phyloP scores from a whole-genome alignment of 2,888 invertebrate species.

The Dromius quadrimaculatus region DNA sequence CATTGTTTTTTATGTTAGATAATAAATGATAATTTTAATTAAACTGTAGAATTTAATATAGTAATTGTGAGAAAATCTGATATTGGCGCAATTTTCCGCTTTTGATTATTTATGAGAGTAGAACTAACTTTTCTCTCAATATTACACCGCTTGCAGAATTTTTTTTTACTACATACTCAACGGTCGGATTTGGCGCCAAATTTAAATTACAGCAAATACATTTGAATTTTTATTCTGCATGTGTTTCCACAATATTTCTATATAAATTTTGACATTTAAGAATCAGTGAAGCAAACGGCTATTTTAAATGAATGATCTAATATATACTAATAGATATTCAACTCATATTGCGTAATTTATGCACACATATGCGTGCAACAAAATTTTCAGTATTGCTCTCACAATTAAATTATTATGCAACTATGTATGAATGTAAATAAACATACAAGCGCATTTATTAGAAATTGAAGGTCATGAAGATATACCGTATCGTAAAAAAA shows the following conservation, averaged over 20 bases:
- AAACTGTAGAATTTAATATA: slow-evolving; percentile 19
- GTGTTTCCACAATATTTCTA: not conserved
- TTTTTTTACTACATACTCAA: no score
- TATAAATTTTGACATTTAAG: not conserved
- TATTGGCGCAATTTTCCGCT: not conserved
- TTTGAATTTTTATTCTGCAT: no score
- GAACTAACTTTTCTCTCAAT: no score
- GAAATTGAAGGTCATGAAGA: slow-evolving; percentile 5
- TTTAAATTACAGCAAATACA: no score
- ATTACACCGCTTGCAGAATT: no score
- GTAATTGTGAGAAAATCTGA: slow-evolving; percentile 19
- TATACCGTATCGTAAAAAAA: not conserved
- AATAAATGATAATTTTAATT: slow-evolving; percentile 33
- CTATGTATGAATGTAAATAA: not conserved
- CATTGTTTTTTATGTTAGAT: slow-evolving; percentile 19
- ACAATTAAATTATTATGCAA: not conserved
- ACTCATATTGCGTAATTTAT: not conserved
- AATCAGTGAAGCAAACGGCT: not conserved
- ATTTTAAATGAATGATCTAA: slow-evolving; percentile 8
- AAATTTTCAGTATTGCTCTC: not conserved
- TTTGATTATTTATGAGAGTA: no score
- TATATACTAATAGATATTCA: not conserved
- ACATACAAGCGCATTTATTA: slow-evolving; percentile 1
- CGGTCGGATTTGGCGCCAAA: no score
- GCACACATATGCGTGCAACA: slow-evolving; percentile 2